Evolutionary conservation across 2,888 invertebrate genomes (phyloP).

Genomic region (Caenorhabditis plicata): DNA sequence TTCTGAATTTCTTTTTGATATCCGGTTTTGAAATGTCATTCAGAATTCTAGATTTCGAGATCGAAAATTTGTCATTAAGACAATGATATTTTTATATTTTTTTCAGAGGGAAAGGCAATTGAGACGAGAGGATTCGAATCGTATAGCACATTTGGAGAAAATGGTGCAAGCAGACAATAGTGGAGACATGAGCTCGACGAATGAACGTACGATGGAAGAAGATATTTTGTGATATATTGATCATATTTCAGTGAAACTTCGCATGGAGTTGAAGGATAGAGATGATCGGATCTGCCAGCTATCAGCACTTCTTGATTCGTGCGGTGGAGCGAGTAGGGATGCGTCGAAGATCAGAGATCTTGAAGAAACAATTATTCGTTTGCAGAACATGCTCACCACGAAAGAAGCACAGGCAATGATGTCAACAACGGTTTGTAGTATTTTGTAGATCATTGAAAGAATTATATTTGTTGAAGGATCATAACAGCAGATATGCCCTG

Average conservation of each 20-base stretch:
- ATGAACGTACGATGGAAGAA: conserved; percentile 16
- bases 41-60: too few relatives aligned
- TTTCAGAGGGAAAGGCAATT: conserved; percentile 42
- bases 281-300: conserved; percentile 44
- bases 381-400: conserved; percentile 36
- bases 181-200: neutral
- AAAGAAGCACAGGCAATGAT: conserved; percentile 31
- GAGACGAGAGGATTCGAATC: conserved; percentile 43
- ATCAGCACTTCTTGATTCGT: conserved; percentile 25
- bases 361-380: conserved; percentile 41
- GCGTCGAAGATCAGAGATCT: conserved; percentile 34
- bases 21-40: too few relatives aligned
- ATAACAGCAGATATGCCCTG: conserved; percentile 43
- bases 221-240: neutral
- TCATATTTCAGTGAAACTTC: conserved; percentile 28
- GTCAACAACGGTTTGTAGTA: neutral
- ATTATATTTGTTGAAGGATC: conserved; percentile 36
- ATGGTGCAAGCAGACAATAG: conserved; percentile 27
- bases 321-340: conserved; percentile 17
- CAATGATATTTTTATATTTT: neutral
- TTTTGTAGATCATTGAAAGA: neutral
- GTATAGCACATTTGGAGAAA: conserved; percentile 39
- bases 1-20: too few relatives aligned
- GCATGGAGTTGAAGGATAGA: conserved; percentile 32
- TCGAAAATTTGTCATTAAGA: too few relatives aligned